A percentile compares a stretch with the other conserved stretches of the same genome.
phyloP scores from a whole-genome alignment of 2,113 vertebrate species.

The Oreochromis niloticus region DNA sequence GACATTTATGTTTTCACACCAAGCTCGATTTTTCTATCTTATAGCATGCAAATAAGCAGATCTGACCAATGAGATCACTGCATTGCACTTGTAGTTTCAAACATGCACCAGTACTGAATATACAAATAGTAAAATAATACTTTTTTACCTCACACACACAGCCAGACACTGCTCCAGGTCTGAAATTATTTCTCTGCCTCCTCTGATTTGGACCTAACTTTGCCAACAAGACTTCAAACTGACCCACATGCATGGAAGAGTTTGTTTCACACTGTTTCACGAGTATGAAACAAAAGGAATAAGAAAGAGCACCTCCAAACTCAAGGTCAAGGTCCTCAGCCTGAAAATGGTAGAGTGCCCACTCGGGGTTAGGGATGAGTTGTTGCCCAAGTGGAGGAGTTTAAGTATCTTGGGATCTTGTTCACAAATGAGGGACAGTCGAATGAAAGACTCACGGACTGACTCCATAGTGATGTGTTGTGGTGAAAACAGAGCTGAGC shows the following conservation, averaged over 20 bases:
- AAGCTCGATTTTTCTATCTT: background rate
- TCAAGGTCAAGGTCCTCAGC: background rate
- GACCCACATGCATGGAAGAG: background rate
- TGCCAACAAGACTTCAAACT: background rate
- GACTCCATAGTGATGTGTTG: background rate
- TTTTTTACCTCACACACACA: background rate
- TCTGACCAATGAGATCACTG: background rate
- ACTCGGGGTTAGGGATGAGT: background rate
- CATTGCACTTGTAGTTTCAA: background rate
- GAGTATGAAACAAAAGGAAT: background rate
- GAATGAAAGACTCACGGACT: background rate
- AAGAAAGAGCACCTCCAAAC: background rate
- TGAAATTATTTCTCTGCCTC: background rate
- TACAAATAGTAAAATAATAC: background rate
- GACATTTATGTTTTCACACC: background rate
- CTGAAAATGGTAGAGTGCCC: background rate
- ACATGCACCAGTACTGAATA: background rate
- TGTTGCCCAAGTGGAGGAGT: background rate
- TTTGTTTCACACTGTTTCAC: background rate
- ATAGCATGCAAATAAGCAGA: background rate
- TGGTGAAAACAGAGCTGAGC: background rate
- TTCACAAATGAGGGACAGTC: background rate
- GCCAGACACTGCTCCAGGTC: background rate
- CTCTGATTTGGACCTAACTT: background rate
- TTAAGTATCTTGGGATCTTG: background rate